Evolutionary conservation across 2,888 invertebrate genomes (phyloP).

Genomic region (Microctonus aethiopoides): DNA sequence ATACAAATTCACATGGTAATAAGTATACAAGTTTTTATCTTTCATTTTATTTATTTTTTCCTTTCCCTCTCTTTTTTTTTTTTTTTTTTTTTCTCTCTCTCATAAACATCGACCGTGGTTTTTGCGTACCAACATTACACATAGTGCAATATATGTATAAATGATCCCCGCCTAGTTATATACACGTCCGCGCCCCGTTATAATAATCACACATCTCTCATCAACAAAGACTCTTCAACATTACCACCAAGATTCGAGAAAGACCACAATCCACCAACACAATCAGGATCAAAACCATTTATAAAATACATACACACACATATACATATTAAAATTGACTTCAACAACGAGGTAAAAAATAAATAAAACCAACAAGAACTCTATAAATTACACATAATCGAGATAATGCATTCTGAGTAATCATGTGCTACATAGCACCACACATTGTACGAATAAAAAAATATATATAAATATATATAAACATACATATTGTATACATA

Average conservation of each 20-base stretch:
- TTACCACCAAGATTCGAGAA: conserved; percentile 9
- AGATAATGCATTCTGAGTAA: background rate
- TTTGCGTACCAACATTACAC: conserved; percentile 25
- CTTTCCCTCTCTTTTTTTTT: background rate
- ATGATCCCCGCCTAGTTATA: background rate
- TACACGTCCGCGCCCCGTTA: conserved; percentile 26
- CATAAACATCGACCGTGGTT: conserved; percentile 13
- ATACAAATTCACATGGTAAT: background rate
- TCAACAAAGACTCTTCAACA: background rate
- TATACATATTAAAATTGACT: background rate
- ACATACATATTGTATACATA: too few relatives aligned
- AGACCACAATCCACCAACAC: too few relatives aligned
- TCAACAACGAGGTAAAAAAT: background rate
- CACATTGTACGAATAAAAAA: background rate
- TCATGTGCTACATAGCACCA: background rate
- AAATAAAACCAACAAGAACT: background rate
- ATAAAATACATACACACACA: background rate
- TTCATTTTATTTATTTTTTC: too few relatives aligned
- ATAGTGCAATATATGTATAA: conserved; percentile 6
- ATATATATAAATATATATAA: too few relatives aligned
- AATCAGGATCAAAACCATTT: background rate
- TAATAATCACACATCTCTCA: conserved; percentile 14
- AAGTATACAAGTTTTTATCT: too few relatives aligned
- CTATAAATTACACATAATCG: background rate
- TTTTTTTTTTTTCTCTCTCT: background rate